Evolutionary conservation across 2,888 invertebrate species (phyloP).

Genomic region (Ophion obscuratus): DNA sequence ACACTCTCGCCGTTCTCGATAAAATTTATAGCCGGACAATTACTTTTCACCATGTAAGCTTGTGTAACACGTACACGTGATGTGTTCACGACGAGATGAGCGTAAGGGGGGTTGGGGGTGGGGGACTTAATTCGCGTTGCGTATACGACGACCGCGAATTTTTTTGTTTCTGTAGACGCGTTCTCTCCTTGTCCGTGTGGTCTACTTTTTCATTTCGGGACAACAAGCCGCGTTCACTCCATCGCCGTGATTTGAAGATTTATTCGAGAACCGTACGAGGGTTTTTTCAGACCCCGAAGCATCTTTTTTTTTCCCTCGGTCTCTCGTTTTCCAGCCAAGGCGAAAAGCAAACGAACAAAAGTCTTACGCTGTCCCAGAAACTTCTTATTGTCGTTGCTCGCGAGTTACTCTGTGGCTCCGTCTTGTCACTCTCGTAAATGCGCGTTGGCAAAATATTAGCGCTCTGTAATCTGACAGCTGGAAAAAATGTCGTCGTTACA

Average conservation of each 20-base stretch:
- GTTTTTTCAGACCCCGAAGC: slow-evolving; percentile 28
- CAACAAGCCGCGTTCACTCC: slow-evolving; percentile 33
- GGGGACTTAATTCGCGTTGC: slow-evolving; percentile 54
- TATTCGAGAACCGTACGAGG: slow-evolving; percentile 50
- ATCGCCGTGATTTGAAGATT: slow-evolving; percentile 28
- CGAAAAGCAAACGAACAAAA: slow-evolving; percentile 19
- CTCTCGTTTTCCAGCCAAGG: neutral
- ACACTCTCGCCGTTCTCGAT: slow-evolving; percentile 56
- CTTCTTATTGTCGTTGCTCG: neutral
- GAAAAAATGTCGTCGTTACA: no score
- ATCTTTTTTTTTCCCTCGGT: neutral
- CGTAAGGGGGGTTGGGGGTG: slow-evolving; percentile 39
- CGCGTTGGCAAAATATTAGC: no score
- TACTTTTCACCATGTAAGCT: slow-evolving; percentile 62
- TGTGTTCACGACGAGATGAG: slow-evolving; percentile 20
- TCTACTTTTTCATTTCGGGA: slow-evolving; percentile 2
- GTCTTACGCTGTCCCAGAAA: neutral
- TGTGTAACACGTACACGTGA: slow-evolving; percentile 49
- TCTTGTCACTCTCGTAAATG: no score
- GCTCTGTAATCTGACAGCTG: no score
- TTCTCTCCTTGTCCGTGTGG: neutral
- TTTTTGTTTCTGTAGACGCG: slow-evolving; percentile 17
- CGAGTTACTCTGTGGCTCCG: neutral
- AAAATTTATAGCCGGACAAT: slow-evolving; percentile 65
- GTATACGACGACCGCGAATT: slow-evolving; percentile 27